These are phyloP conservation scores for Ophion ellenae DNA, from an alignment of 2,888 invertebrate species.

Conservation along the genomic window DNA sequence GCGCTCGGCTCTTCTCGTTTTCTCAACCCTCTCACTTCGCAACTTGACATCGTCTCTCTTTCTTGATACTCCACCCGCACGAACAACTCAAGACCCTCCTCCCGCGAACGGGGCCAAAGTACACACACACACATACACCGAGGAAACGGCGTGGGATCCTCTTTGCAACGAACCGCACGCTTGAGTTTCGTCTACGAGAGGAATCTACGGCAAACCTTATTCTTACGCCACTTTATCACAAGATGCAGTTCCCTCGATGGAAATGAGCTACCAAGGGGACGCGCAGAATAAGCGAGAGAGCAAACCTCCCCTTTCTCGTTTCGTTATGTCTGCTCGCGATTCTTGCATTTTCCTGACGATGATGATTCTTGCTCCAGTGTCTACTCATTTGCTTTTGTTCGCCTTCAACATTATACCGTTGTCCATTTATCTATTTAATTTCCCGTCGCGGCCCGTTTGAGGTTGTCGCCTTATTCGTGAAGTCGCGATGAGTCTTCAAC, in stretches of 20 bases:
- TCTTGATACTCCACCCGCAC: conserved; percentile 59
- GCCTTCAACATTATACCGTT: too few species aligned
- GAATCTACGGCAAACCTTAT: conserved; percentile 80
- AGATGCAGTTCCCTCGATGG: conserved; percentile 75
- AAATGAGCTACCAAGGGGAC: conserved; percentile 67
- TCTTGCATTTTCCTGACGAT: too few species aligned
- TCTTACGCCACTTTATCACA: conserved; percentile 83
- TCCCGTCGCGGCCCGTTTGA: too few species aligned
- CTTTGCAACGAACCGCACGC: conserved; percentile 62
- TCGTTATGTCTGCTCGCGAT: conserved; percentile 45
- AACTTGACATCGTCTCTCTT: conserved; percentile 52
- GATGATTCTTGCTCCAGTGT: too few species aligned
- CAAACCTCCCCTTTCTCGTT: conserved; percentile 37
- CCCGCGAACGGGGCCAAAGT: conserved; percentile 42
- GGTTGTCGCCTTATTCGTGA: too few species aligned
- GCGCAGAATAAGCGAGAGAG: conserved; percentile 11
- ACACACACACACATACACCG: conserved; percentile 23
- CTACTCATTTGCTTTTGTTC: too few species aligned
- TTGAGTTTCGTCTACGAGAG: conserved; percentile 60
- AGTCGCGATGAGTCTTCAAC: too few species aligned
- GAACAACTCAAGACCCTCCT: conserved; percentile 60
- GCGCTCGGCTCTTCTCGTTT: conserved; percentile 47
- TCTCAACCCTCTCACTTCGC: conserved; percentile 48
- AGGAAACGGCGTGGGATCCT: conserved; percentile 45
- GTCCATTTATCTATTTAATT: too few species aligned